Base-by-base conservation (phyloP, 1,140 invertebrate genomes). In the Parasteatoda tepidariorum region DNA sequence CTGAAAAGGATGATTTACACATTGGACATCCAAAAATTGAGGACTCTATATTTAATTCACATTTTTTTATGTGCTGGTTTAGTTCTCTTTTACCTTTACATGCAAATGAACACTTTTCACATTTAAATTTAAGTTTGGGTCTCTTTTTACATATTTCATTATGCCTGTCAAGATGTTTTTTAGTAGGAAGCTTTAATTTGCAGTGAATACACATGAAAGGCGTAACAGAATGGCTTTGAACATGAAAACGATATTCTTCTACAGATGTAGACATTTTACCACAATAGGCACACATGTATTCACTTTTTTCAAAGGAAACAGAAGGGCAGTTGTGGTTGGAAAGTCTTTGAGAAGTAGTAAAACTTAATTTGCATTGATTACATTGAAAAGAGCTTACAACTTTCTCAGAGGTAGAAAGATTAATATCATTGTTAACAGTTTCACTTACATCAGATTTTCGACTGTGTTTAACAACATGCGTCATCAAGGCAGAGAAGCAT, bases 261-360 rank as follows among this genome's bases (percentile, higher is more conserved):
- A 83, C 70, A 31, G 81, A 64, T 24, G 26, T 18, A 15, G 81
- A 73, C 3, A 66, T 7, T 24, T 83, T 24, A 9, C 81, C 68
- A 55, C 81, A 83, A 66, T 83, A 83, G 55, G 68, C 48, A 83
- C 81, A 83, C 7, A 62, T 55, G 38, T 83, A 83, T 66, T 83
- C 81, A 55, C 18, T 74, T 22, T 83, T 83, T 26, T 66, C 28
- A n/a, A n/a, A n/a, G 4, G 15, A 13, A 54, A 9, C 7, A n/a
- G 22, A 11, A 7, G 61, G 24, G 34, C 68, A 73, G 15, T 22
- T 13, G n/a, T 83, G 81, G 15, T 9, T 31, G 5, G 57, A 30
- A 38, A 74, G 74, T 34, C 66, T 73, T 54, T 73, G 54, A 26
- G 54, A 73, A 28, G 57, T 28, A 2, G 30, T 11, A 34, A 83